Conservation (phyloP, 2,113 vertebrate genomes). For the Alouatta palliata region DNA sequence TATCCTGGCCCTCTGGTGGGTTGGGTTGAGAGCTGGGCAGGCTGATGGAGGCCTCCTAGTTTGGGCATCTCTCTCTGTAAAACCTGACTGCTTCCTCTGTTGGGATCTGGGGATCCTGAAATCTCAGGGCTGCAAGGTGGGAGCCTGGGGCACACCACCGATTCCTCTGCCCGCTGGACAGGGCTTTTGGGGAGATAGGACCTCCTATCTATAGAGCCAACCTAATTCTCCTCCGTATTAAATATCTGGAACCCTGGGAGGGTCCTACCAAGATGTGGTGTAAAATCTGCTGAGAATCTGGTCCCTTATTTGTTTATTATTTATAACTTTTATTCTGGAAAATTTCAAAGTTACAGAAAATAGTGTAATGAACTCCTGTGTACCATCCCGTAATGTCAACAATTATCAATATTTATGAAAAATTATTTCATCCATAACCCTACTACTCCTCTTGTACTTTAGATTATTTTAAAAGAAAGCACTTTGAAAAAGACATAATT, state of each 20-base stretch:
- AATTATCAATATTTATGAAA: rapidly evolving
- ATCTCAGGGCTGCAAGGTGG: not conserved
- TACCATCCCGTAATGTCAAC: not conserved
- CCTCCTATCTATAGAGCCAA: not conserved
- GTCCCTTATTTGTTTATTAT: not conserved
- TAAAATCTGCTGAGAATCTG: not conserved
- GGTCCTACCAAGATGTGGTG: not conserved
- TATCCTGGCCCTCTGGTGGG: not conserved
- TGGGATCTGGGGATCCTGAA: too few species aligned
- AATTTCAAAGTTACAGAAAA: not conserved
- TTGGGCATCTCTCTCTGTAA: not conserved
- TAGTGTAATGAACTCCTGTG: not conserved
- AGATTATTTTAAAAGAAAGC: not conserved
- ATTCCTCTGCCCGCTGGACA: not conserved
- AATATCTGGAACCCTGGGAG: not conserved
- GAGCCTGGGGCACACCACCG: not conserved
- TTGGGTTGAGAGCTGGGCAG: not conserved
- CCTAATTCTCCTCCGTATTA: not conserved
- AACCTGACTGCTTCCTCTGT: not conserved
- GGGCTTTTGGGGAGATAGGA: not conserved
- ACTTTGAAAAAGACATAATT: not conserved
- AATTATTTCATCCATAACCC: not conserved
- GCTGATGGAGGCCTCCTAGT: not conserved
- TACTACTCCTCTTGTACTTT: too few species aligned
- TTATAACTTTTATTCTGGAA: not conserved